A percentile compares a stretch with the other conserved stretches of the same genome.
Evolutionary conservation across 2,797 vertebrate genomes (phyloP).

Genomic region (Podargus strigoides): DNA sequence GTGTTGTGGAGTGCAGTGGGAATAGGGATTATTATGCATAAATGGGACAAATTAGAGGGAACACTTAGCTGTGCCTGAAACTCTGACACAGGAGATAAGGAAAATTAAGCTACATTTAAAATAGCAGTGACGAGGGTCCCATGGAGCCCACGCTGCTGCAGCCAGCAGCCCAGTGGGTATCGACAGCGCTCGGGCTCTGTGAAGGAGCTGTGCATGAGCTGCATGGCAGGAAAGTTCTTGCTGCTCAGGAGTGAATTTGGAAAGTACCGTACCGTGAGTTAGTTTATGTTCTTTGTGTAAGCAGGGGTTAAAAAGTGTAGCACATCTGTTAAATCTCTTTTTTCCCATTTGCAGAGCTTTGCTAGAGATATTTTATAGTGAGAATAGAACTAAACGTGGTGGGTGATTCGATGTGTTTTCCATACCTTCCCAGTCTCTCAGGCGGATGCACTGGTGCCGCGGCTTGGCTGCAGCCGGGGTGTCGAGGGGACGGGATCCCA

Average conservation of each 20-base stretch:
- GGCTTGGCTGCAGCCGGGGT: no score
- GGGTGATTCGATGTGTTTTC: not conserved
- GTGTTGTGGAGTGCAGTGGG: not conserved
- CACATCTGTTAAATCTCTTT: not conserved
- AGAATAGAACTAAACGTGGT: not conserved
- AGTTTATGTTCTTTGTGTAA: not conserved
- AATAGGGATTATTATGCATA: not conserved
- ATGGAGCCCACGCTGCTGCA: no score
- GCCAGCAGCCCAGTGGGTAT: no score
- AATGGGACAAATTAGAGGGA: not conserved
- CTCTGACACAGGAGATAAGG: not conserved
- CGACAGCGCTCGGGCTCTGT: no score
- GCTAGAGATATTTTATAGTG: not conserved
- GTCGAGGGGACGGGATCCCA: no score
- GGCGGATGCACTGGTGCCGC: no score
- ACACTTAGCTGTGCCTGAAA: not conserved
- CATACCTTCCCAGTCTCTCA: no score
- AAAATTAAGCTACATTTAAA: not conserved
- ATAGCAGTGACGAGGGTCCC: not conserved
- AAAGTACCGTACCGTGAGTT: fast-evolving
- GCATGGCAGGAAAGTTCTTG: not conserved
- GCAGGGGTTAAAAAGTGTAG: not conserved
- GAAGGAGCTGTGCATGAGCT: no score
- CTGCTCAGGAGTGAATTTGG: not conserved
- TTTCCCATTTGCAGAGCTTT: not conserved